Evolutionary conservation across 2,888 invertebrate genomes (phyloP), one percentile per base, ranked within the genome.

Genomic region (Petrolisthes cinctipes): DNA sequence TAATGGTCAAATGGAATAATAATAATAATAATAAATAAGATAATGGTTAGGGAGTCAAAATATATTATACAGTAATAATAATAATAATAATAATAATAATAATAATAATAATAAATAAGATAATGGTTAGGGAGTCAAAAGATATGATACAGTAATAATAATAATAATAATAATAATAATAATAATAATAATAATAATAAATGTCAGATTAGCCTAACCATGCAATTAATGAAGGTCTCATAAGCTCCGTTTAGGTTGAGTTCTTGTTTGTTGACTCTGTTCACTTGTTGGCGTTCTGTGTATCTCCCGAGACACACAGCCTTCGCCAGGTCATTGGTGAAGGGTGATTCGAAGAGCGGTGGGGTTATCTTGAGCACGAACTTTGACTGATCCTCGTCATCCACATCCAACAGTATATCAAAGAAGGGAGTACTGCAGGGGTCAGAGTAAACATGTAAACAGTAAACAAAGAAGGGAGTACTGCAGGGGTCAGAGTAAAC

Each of bases 351-450:
- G 37, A 83, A 75, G 71, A 88, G 7, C 20, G 85, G 87, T 4
- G 86, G 85, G 4, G 85, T 83, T 9, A 89, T 23, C 17, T 73
- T 85, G 57, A 87, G 53, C 4, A 37, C 68, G 51, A 89, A 89
- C 14, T 79, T 83, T 4, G 54, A 17, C 5, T 61, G 20, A 6
- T 85, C 82, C 0, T 20, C 17, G 4, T 51, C 76, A 54, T 83
- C 83, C 75, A 71, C 83, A 61, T 87, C 89, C 61, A 89, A 23
- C 0, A 23, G 61, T 54, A 89, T 54, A 79, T 89, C 89, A 61
- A 89, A 89, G 80, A 89, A 80, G 4, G 87, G 85, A 6, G 89
- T 37, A 20, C 89, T 89, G 89, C 51, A 53, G 37, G 20, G n/a
- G 23, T 71, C 7, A 17, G 37, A 6, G 51, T 71, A 37, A 37